phyloP scores from a whole-genome alignment of 1,140 invertebrate genomes.

The Drosophila aff. region DNA sequence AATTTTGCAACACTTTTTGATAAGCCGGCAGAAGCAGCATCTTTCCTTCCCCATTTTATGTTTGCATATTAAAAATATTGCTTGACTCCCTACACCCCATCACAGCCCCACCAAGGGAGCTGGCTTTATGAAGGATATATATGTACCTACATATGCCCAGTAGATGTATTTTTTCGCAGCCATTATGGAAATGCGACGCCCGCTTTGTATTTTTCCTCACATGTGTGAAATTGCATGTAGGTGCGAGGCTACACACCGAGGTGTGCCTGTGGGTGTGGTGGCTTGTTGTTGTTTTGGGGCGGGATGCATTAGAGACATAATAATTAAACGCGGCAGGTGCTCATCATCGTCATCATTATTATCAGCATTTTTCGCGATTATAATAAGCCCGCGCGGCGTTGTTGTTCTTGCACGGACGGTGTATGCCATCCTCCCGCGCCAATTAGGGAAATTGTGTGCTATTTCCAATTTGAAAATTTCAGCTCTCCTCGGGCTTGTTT shows the following conservation, averaged over 20 bases:
- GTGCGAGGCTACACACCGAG: constrained; percentile 36
- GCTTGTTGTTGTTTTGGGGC: constrained; percentile 5
- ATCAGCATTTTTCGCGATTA: constrained; percentile 59
- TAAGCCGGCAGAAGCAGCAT: constrained; percentile 48
- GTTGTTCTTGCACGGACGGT: constrained; percentile 16
- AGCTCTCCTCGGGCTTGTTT: constrained; percentile 56
- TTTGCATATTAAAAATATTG: constrained; percentile 76
- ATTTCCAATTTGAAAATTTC: constrained; percentile 80
- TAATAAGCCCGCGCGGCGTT: constrained; percentile 59
- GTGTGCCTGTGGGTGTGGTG: constrained; percentile 5
- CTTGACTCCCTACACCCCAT: constrained; percentile 1
- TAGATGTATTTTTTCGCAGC: constrained; percentile 22
- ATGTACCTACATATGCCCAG: neutral
- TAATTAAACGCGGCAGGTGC: constrained; percentile 73
- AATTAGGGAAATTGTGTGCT: constrained; percentile 85
- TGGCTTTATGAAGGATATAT: neutral
- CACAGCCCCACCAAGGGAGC: neutral
- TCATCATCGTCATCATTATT: constrained; percentile 73
- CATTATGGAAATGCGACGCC: constrained; percentile 71
- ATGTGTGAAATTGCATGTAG: constrained; percentile 71
- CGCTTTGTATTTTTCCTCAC: constrained; percentile 56
- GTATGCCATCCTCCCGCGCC: constrained; percentile 53
- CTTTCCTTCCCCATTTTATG: constrained; percentile 53
- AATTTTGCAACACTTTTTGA: constrained; percentile 79
- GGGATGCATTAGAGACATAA: constrained; percentile 59